These are phyloP conservation scores for Fabriciana adippe DNA, from an alignment of 2,888 invertebrate species.

Conservation along the genomic window DNA sequence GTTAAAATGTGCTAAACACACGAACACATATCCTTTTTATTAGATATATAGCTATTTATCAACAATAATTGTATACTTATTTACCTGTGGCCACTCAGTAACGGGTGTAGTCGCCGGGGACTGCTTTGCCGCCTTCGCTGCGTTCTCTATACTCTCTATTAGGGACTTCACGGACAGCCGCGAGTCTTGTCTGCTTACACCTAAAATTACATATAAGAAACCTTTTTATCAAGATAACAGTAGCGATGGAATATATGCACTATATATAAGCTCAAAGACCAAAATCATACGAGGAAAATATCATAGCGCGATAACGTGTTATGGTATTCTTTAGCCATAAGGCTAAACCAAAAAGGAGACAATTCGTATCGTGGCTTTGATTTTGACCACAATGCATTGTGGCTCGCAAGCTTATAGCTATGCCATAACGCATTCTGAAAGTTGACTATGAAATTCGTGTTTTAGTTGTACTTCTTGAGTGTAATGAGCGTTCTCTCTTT, in stretches of 20 bases:
- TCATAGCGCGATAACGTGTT: too few species aligned
- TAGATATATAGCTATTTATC: background rate
- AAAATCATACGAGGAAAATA: too few species aligned
- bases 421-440: too few species aligned
- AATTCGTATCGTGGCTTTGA: background rate
- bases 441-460: too few species aligned
- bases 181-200: conserved; percentile 85
- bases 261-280: too few species aligned
- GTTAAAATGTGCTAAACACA: too few species aligned
- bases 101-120: conserved; percentile 75
- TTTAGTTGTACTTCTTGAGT: too few species aligned
- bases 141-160: conserved; percentile 95
- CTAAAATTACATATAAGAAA: conserved; percentile 44
- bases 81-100: conserved; percentile 75
- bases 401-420: too few species aligned
- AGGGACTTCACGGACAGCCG: conserved; percentile 94
- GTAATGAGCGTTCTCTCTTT: too few species aligned
- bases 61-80: background rate
- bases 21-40: too few species aligned
- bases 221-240: background rate
- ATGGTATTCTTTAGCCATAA: too few species aligned
- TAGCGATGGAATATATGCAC: background rate
- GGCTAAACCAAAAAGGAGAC: too few species aligned
- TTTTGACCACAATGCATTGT: background rate
- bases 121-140: conserved; percentile 87